phyloP scores from a whole-genome alignment of 2,888 invertebrate genomes.

The Epinotia bilunana region DNA sequence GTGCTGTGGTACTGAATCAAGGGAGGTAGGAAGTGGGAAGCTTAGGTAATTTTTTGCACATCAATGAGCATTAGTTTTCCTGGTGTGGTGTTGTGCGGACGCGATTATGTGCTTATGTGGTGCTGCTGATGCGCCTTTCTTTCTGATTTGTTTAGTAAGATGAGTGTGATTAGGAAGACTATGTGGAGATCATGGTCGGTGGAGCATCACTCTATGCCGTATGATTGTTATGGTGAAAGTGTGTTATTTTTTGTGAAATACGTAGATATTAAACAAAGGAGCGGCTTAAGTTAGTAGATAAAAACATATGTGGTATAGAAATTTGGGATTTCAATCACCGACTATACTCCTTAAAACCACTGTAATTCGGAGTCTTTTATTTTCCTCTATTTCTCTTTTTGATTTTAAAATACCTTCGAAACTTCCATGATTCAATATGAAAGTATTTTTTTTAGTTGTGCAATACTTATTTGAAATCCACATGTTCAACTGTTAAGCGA shows the following conservation, averaged over 20 bases:
- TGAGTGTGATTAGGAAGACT: conserved; percentile 59
- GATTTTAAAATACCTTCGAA: background rate
- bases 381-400: too few species aligned
- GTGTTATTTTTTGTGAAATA: background rate
- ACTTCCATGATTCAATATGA: background rate
- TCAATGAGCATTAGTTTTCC: conserved; percentile 63
- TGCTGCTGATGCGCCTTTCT: conserved; percentile 42
- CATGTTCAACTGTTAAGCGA: background rate
- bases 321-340: too few species aligned
- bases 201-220: conserved; percentile 51
- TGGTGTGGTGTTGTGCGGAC: conserved; percentile 55
- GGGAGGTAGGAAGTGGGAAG: conserved; percentile 63
- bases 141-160: conserved; percentile 51
- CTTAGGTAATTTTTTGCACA: conserved; percentile 66
- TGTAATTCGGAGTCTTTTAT: too few species aligned
- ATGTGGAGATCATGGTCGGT: conserved; percentile 57
- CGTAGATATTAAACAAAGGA: background rate
- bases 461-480: background rate
- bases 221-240: conserved; percentile 54
- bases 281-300: background rate
- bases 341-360: too few species aligned
- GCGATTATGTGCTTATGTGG: conserved; percentile 44
- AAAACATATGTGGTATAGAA: too few species aligned
- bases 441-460: background rate
- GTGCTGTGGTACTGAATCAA: conserved; percentile 53